Conservation (phyloP, 2,797 vertebrate species). For the Ciconia nigra region DNA sequence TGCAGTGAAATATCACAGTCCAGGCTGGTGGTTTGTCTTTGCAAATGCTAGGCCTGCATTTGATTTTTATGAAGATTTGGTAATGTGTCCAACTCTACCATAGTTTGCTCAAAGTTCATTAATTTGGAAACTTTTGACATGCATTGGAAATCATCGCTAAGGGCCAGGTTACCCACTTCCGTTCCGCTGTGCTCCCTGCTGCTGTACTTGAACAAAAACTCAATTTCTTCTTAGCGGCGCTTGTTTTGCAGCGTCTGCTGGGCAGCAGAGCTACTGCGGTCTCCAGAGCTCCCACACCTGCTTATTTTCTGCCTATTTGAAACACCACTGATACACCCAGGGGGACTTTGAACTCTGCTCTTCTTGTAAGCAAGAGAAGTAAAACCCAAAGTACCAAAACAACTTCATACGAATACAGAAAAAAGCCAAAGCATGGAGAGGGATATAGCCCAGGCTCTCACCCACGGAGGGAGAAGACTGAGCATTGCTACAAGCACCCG, state of each 20-base stretch:
- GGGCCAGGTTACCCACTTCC: neutral
- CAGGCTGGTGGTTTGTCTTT: neutral
- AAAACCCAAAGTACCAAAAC: neutral
- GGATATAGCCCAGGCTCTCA: neutral
- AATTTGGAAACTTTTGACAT: neutral
- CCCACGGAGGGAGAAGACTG: neutral
- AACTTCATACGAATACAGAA: neutral
- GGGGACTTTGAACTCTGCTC: neutral
- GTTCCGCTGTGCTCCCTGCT: neutral
- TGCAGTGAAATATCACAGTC: neutral
- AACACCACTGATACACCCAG: neutral
- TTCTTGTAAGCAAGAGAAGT: neutral
- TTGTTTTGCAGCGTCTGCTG: neutral
- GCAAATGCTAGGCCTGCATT: neutral
- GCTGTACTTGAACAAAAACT: neutral
- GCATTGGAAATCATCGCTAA: neutral
- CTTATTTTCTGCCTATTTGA: neutral
- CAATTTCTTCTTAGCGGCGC: rapidly evolving
- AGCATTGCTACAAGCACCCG: neutral
- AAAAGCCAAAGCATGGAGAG: neutral
- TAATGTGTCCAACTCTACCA: neutral
- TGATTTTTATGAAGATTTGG: neutral
- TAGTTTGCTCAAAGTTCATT: neutral
- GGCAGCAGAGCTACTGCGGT: neutral
- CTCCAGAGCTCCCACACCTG: neutral